A percentile compares a stretch with the other conserved stretches of the same genome.
Conservation (phyloP, 2,113 vertebrate genomes). For the Oreotragus oreotragus region DNA sequence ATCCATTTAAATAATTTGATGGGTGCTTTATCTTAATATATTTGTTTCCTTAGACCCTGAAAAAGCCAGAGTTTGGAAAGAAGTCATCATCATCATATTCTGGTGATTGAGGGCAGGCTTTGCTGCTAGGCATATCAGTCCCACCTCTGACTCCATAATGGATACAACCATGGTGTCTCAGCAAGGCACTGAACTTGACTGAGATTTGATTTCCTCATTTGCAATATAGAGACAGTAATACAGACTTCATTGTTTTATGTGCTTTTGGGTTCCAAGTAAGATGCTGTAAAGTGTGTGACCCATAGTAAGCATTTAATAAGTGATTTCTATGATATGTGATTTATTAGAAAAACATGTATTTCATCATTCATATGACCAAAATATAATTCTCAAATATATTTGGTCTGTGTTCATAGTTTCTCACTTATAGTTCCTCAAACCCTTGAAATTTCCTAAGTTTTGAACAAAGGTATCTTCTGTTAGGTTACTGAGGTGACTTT, state of each 20-base stretch:
- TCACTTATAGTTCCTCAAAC: neutral
- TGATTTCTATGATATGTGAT: neutral
- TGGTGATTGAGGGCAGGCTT: neutral
- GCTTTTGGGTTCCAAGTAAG: neutral
- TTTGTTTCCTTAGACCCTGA: neutral
- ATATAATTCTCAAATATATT: neutral
- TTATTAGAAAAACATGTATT: neutral
- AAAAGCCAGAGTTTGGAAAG: neutral
- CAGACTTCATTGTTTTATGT: neutral
- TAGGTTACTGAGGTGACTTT: neutral
- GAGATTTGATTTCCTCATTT: neutral
- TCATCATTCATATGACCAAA: neutral
- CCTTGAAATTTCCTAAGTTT: neutral
- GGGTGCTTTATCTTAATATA: neutral
- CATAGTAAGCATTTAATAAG: neutral
- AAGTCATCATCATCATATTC: neutral
- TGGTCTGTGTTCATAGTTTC: neutral
- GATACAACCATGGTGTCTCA: neutral
- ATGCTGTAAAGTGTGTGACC: neutral
- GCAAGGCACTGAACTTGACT: neutral
- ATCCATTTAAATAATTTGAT: slow-evolving; percentile 21
- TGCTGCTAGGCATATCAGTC: neutral
- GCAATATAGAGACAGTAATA: neutral
- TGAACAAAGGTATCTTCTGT: neutral
- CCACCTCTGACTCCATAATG: neutral